These are phyloP conservation scores for Vanacampus margaritifer DNA, from an alignment of 2,113 vertebrate species.

Conservation along the genomic window DNA sequence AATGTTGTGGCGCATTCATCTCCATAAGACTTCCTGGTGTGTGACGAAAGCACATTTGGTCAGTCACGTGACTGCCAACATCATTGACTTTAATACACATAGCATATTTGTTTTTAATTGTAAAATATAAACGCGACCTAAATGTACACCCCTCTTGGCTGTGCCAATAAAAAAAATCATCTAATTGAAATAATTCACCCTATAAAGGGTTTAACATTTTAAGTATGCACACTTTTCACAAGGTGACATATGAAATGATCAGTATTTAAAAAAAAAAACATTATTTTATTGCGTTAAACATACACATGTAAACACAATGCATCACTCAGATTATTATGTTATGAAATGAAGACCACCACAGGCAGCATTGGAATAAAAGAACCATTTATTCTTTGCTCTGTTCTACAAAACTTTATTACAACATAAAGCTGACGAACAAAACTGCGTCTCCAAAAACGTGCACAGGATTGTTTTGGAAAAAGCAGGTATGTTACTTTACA, in stretches of 20 bases:
- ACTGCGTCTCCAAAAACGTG: conserved; percentile 55
- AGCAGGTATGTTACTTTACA: not conserved
- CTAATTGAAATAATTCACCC: no score
- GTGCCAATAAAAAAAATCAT: no score
- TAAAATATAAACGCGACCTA: no score
- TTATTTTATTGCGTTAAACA: no score
- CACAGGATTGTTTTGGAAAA: conserved; percentile 16
- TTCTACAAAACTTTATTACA: conserved; percentile 77
- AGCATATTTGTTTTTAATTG: no score
- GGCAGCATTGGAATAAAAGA: conserved; percentile 26
- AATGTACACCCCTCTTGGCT: no score
- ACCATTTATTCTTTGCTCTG: conserved; percentile 64
- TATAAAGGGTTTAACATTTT: no score
- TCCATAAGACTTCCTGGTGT: not conserved
- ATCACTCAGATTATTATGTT: not conserved
- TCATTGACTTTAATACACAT: no score
- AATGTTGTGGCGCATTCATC: not conserved
- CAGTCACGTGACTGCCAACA: no score
- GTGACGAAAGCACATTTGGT: not conserved
- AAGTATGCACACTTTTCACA: not conserved
- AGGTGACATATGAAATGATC: not conserved
- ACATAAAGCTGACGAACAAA: conserved; percentile 75
- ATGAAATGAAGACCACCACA: conserved; percentile 24
- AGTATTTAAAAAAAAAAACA: no score
- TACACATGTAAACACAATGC: not conserved